Evolutionary conservation across 2,113 vertebrate species (phyloP).

Genomic region (Myocastor coypus): DNA sequence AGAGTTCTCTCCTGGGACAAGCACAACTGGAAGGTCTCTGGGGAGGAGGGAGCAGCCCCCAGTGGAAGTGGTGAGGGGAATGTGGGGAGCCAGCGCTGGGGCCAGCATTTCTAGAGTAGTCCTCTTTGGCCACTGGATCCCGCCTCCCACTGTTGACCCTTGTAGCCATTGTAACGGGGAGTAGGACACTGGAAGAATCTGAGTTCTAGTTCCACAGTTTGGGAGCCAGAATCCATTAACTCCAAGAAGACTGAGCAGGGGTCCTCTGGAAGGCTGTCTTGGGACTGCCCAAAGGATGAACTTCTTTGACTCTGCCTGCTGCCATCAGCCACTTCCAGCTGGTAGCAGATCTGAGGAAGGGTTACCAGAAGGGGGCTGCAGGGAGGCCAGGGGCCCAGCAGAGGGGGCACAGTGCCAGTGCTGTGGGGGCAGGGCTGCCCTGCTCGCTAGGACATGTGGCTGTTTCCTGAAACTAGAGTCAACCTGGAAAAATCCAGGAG

Average conservation of each 20-base stretch:
- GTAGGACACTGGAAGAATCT: background rate
- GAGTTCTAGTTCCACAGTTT: background rate
- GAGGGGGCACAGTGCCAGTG: background rate
- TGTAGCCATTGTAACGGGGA: background rate
- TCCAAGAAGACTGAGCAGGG: background rate
- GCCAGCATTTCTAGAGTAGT: background rate
- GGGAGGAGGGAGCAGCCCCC: background rate
- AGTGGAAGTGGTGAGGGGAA: background rate
- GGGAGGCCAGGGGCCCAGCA: background rate
- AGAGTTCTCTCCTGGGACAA: background rate
- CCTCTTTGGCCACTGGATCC: background rate
- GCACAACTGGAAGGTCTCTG: background rate
- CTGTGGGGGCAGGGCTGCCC: constrained; percentile 30
- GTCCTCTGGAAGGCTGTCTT: background rate
- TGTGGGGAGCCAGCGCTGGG: background rate
- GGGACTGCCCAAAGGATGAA: background rate
- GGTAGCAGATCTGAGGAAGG: background rate
- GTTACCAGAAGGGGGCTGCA: constrained; percentile 37
- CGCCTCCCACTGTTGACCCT: background rate
- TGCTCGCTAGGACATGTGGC: background rate
- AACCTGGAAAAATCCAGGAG: constrained; percentile 63
- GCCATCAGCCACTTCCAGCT: constrained; percentile 21
- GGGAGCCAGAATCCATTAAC: background rate
- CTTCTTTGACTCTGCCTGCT: background rate
- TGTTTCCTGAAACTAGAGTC: constrained; percentile 72